Percentiles rank a stretch among this genome's conserved stretches.
These are phyloP conservation scores for Heterotilapia buettikoferi DNA, from an alignment of 2,113 vertebrate species.

Conservation along the genomic window DNA sequence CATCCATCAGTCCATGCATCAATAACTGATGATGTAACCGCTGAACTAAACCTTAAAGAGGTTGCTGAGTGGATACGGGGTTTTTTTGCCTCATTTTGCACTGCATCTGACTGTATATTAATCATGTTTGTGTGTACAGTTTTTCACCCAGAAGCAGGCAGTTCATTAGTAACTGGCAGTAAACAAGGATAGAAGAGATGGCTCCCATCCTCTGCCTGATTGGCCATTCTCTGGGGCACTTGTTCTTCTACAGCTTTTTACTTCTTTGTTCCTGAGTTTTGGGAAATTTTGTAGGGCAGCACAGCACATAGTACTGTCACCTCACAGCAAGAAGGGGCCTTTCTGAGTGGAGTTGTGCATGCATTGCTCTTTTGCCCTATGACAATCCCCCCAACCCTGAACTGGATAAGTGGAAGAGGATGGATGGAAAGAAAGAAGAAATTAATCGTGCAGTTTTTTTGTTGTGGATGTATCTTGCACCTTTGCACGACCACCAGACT, in stretches of 20 bases:
- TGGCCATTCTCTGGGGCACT: neutral
- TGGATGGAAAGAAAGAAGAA: neutral
- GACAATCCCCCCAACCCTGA: neutral
- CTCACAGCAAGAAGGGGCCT: neutral
- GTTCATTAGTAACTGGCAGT: constrained; percentile 28
- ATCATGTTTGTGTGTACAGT: neutral
- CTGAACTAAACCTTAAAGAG: neutral
- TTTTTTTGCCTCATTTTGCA: neutral
- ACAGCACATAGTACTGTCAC: neutral
- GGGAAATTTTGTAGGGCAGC: neutral
- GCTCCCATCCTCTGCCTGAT: neutral
- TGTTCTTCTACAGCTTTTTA: neutral
- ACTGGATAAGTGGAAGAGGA: neutral
- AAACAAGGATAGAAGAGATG: neutral
- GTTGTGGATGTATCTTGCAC: neutral
- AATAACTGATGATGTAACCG: neutral
- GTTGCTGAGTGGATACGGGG: neutral
- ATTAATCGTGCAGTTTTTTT: neutral
- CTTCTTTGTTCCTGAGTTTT: neutral
- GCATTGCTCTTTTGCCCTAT: neutral
- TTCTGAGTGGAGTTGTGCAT: neutral
- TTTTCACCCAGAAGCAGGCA: neutral
- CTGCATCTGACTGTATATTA: neutral
- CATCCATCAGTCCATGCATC: neutral
- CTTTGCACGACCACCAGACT: neutral